Evolutionary conservation across 2,113 vertebrate genomes (phyloP).

Genomic region (Microtus pennsylvanicus): DNA sequence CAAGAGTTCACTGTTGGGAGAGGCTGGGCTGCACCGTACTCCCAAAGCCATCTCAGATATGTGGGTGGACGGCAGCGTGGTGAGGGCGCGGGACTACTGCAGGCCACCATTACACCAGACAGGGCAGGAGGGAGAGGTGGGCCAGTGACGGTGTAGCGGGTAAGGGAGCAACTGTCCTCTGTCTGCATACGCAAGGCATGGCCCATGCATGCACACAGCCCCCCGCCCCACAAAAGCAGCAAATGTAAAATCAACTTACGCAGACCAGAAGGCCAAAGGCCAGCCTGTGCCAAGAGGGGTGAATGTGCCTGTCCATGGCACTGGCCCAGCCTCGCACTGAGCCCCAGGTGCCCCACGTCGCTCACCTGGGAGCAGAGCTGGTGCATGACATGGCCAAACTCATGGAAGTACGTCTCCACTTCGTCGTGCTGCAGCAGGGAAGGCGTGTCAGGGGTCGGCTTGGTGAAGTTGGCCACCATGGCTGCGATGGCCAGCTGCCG

Average conservation of each 20-base stretch:
- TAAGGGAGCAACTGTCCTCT: background rate
- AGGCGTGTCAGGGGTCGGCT: conserved; percentile 91
- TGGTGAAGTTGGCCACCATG: conserved; percentile 99
- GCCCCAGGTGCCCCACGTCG: accelerated
- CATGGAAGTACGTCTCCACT: conserved; percentile 99
- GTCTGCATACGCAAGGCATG: background rate
- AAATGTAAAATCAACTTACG: background rate
- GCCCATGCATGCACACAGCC: background rate
- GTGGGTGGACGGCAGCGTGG: too few species aligned
- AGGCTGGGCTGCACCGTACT: background rate
- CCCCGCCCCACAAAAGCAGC: too few species aligned
- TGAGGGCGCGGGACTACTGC: too few species aligned
- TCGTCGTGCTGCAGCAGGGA: conserved; percentile 98
- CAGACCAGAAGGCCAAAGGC: background rate
- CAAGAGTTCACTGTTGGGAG: too few species aligned
- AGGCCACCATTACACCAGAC: background rate
- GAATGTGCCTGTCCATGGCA: background rate
- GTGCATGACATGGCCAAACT: conserved; percentile 99
- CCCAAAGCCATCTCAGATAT: background rate
- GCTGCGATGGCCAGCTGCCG: conserved; percentile 95
- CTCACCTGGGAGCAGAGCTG: conserved; percentile 96
- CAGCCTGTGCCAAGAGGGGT: background rate
- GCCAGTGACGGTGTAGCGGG: background rate
- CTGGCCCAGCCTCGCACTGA: background rate
- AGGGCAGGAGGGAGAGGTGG: background rate